Evolutionary conservation across 2,797 vertebrate species (phyloP).

Genomic region (Nyctalus aviator): DNA sequence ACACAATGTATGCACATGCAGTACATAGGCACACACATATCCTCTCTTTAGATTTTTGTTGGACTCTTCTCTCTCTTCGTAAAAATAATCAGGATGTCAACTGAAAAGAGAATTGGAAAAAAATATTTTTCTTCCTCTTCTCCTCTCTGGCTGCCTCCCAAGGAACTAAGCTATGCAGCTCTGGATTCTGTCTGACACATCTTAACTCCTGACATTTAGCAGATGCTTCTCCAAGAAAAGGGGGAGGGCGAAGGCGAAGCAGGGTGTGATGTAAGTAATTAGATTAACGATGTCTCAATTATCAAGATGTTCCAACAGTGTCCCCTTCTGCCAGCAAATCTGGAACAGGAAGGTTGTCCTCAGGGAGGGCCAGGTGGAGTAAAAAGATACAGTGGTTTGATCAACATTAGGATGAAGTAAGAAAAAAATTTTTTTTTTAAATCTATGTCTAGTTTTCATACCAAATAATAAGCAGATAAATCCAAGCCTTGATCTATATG

Average conservation of each 20-base stretch:
- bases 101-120: slow-evolving; percentile 72
- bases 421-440: background rate
- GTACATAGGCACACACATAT: background rate
- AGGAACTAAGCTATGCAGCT: slow-evolving; percentile 70
- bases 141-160: slow-evolving; percentile 84
- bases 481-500: background rate
- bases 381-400: slow-evolving; percentile 41
- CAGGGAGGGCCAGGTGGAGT: slow-evolving; percentile 21
- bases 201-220: slow-evolving; percentile 85
- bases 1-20: background rate
- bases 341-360: slow-evolving; percentile 63
- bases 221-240: slow-evolving; percentile 78
- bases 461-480: background rate
- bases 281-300: slow-evolving; percentile 80
- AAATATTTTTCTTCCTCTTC: slow-evolving; percentile 77
- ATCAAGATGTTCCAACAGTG: slow-evolving; percentile 76
- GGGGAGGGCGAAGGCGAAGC: slow-evolving; percentile 79
- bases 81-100: slow-evolving; percentile 78
- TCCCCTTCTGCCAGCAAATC: slow-evolving; percentile 79
- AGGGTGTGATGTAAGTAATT: slow-evolving; percentile 76
- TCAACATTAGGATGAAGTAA: background rate
- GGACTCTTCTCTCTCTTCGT: slow-evolving; percentile 34
- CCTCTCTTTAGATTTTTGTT: slow-evolving; percentile 44
- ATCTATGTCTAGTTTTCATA: background rate
- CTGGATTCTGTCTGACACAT: slow-evolving; percentile 84